Conservation (phyloP, 2,888 invertebrate genomes). For the Heliconius ethilla region DNA sequence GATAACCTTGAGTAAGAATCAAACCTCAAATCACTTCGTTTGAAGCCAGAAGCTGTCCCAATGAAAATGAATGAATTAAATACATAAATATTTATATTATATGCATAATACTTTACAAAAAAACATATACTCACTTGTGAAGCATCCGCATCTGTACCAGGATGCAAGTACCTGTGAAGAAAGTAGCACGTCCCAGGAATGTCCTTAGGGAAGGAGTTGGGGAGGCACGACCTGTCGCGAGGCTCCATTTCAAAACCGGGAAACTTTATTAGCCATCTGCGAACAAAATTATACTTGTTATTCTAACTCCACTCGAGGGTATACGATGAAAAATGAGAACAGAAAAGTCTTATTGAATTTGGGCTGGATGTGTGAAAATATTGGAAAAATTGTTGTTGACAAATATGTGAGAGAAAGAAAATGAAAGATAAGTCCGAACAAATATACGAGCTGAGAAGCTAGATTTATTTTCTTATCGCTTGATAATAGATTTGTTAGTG, state of each 20-base stretch:
- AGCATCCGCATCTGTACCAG: slow-evolving; percentile 82
- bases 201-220: slow-evolving; percentile 91
- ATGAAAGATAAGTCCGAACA: not conserved
- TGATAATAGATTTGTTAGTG: too few species aligned
- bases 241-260: slow-evolving; percentile 90
- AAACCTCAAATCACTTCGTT: too few species aligned
- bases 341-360: slow-evolving; percentile 7
- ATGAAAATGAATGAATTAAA: too few species aligned
- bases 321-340: slow-evolving; percentile 16
- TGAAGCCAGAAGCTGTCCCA: too few species aligned
- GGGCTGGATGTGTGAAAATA: not conserved
- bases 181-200: slow-evolving; percentile 93
- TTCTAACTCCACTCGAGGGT: slow-evolving; percentile 26
- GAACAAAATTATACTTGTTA: slow-evolving; percentile 49
- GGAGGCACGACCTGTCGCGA: slow-evolving; percentile 88
- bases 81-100: not conserved
- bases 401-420: not conserved
- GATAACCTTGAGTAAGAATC: too few species aligned
- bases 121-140: slow-evolving; percentile 74
- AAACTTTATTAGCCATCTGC: slow-evolving; percentile 88
- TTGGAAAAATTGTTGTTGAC: slow-evolving; percentile 1
- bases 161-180: slow-evolving; percentile 89
- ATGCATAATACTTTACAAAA: not conserved
- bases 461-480: not conserved
- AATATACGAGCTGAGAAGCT: not conserved